A percentile compares a stretch with the other conserved stretches of the same genome.
Evolutionary conservation across 2,888 invertebrate genomes (phyloP).

Genomic region (Galerucella calmariensis): DNA sequence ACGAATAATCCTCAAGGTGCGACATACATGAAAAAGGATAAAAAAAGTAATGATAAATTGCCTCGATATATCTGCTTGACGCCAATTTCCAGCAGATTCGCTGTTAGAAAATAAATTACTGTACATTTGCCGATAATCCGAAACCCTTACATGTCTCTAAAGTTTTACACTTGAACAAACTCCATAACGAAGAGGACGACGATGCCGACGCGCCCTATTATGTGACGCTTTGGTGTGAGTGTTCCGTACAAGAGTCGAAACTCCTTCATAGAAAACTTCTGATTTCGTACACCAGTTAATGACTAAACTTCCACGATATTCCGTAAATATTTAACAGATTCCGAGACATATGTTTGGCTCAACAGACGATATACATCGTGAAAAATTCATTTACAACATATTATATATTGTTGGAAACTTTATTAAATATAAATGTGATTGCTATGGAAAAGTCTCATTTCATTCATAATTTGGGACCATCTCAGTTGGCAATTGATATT

Average conservation of each 20-base stretch:
- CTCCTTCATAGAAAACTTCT: conserved; percentile 19
- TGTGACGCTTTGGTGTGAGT: conserved; percentile 15
- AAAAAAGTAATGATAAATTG: neutral
- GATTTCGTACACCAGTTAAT: conserved; percentile 17
- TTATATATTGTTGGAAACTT: no score
- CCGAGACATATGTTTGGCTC: neutral
- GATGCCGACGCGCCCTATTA: conserved; percentile 24
- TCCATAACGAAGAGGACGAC: conserved; percentile 36
- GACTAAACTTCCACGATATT: conserved; percentile 24
- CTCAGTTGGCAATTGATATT: no score
- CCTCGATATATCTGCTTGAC: neutral
- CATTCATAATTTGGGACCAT: no score
- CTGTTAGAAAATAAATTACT: conserved; percentile 29
- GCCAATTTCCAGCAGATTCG: conserved; percentile 6
- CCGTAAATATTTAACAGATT: conserved; percentile 18
- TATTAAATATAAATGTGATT: no score
- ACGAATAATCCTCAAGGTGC: no score
- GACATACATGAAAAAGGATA: neutral
- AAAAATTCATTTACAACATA: neutral
- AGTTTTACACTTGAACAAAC: conserved; percentile 41
- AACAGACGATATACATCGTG: neutral
- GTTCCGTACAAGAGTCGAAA: conserved; percentile 15
- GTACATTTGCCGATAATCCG: conserved; percentile 24
- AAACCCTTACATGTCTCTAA: conserved; percentile 40
- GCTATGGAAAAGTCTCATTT: no score